A percentile compares a stretch with the other conserved stretches of the same genome.
Evolutionary conservation across 2,888 invertebrate genomes (phyloP).

Genomic region (Diplazon laetatorius): DNA sequence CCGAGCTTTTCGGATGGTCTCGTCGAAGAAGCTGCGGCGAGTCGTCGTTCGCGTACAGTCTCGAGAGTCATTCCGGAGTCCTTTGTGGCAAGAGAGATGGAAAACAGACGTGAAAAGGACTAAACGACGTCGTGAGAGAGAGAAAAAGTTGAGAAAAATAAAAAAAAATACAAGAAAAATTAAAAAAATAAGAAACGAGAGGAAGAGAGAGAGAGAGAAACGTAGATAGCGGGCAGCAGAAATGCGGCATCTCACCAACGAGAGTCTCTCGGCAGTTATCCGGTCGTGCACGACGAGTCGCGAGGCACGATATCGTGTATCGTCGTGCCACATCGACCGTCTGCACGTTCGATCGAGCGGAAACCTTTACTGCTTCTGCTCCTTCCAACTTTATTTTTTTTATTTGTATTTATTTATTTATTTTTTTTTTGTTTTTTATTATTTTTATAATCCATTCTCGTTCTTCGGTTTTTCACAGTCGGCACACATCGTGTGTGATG

Average conservation of each 20-base stretch:
- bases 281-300: conserved; percentile 63
- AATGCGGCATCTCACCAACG: conserved; percentile 28
- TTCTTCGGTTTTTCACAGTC: too few relatives aligned
- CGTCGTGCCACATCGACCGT: conserved; percentile 73
- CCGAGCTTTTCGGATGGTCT: conserved; percentile 26
- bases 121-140: too few relatives aligned
- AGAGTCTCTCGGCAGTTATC: conserved; percentile 56
- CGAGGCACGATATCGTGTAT: conserved; percentile 75
- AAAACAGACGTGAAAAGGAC: not conserved
- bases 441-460: too few relatives aligned
- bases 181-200: too few relatives aligned
- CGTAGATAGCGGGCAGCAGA: conserved; percentile 5
- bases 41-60: conserved; percentile 30
- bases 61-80: conserved; percentile 48
- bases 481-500: too few relatives aligned
- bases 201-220: conserved; percentile 34
- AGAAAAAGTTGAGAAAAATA: too few relatives aligned
- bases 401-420: not conserved
- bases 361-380: conserved; percentile 73
- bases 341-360: conserved; percentile 77
- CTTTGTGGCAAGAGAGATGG: conserved; percentile 40
- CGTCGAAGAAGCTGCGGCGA: conserved; percentile 23
- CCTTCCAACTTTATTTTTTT: conserved; percentile 63
- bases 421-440: conserved; percentile 21
- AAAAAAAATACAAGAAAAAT: too few relatives aligned